Evolutionary conservation across 2,113 vertebrate species (phyloP), one percentile per base, ranked within the genome.

Genomic region (Bufo gargarizans): DNA sequence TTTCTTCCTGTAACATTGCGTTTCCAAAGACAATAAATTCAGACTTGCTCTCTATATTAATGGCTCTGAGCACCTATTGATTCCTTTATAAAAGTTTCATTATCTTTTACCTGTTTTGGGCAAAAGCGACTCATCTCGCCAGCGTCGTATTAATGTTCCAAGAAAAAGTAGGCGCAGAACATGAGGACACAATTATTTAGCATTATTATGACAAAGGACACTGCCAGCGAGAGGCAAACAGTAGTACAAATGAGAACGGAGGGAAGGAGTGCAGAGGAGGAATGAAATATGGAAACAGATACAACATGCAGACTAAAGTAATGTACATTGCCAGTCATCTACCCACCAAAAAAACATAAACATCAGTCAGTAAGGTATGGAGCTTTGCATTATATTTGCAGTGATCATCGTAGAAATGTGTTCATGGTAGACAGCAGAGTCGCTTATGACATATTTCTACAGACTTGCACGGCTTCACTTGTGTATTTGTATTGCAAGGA

Each of bases 61-160:
- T 84, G 11, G 49, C 82, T 84, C 22, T 84, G 47, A 72, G 82
- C 67, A 82, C 50, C 65, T 72, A 84, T 84, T 84, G 82, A 72
- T 84, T 84, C 67, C 67, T 45, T 84, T 84, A 63, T 43, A 74
- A 72, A 58, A 84, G 82, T 84, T 84, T 84, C 82, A 84, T 84
- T 84, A 84, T 84, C 67, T 84, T 84, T 84, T 84, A 84, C 53
- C 13, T n/a, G 82, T 84, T 72, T 72, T 84, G 65, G 82, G 82
- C n/a, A 84, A 45, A 83, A 84, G 65, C 71, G 82, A 72, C 82
- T 84, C 50, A 43, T 84, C 45, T 84, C 22, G 53, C 82, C 82
- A 56, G 45, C 22, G 43, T 84, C 65, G 74, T 72, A 84, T 56
- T 22, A 49, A 71, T 9, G 82, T 84, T 84, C 22, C n/a, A 74